phyloP scores from a whole-genome alignment of 2,113 vertebrate species.

The Oryzias javanicus region DNA sequence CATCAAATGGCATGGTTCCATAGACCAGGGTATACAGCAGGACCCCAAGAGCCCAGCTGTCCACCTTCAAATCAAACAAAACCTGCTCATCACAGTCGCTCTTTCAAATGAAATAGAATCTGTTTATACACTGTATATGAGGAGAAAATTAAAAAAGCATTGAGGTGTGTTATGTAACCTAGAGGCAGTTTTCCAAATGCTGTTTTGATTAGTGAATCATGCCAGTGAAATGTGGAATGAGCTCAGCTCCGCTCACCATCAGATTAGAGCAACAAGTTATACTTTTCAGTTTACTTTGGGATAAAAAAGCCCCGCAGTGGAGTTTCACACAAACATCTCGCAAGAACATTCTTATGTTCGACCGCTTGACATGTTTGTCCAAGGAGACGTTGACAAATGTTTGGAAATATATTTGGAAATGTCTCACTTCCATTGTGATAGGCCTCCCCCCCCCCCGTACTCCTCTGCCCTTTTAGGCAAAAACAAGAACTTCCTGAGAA shows the following conservation, averaged over 20 bases:
- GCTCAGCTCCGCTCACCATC: conserved; percentile 20
- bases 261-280: conserved; percentile 12
- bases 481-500: conserved; percentile 45
- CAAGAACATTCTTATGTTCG: conserved; percentile 5
- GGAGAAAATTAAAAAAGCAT: conserved; percentile 2
- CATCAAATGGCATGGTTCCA: conserved; percentile 98
- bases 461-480: conserved; percentile 82
- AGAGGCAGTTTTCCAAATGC: neutral
- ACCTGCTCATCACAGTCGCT: neutral
- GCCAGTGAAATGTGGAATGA: conserved; percentile 36
- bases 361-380: conserved; percentile 4
- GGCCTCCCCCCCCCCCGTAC: conserved; percentile 15
- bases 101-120: neutral
- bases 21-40: conserved; percentile 97
- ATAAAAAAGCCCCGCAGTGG: conserved; percentile 8
- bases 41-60: conserved; percentile 98
- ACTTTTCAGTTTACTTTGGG: conserved; percentile 16
- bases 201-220: conserved; percentile 40
- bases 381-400: conserved; percentile 13
- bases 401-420: conserved; percentile 30
- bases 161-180: conserved; percentile 12
- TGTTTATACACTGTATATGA: neutral
- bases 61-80: conserved; percentile 79
- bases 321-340: conserved; percentile 2
- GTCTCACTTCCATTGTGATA: conserved; percentile 28